Evolutionary conservation across 2,888 invertebrate species (phyloP).

Genomic region (Dysmachus trigonus): DNA sequence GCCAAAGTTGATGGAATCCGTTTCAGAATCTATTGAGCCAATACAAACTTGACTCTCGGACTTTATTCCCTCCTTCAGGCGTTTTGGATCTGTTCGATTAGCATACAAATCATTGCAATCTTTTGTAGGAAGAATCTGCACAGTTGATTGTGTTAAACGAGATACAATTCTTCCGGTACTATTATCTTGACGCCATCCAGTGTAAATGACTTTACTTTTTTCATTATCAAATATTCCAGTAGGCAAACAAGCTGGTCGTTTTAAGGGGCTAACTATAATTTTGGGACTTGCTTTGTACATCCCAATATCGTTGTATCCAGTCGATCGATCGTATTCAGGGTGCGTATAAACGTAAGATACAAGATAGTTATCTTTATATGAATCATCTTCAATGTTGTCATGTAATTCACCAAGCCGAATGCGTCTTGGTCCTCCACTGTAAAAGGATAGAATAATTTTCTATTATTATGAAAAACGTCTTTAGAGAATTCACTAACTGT

Average conservation of each 20-base stretch:
- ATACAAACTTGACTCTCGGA: neutral
- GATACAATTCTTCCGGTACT: neutral
- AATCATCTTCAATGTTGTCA: neutral
- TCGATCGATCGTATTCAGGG: neutral
- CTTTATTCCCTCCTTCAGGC: neutral
- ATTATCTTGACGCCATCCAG: neutral
- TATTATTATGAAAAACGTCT: neutral
- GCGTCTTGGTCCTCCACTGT: neutral
- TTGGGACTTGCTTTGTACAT: slow-evolving; percentile 57
- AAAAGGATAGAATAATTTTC: neutral
- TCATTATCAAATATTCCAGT: neutral
- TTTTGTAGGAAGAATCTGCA: neutral
- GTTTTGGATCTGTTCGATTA: neutral
- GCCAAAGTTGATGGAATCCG: slow-evolving; percentile 64
- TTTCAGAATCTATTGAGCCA: neutral
- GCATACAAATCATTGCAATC: neutral
- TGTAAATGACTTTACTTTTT: neutral
- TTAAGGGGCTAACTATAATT: neutral
- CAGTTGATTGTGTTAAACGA: neutral
- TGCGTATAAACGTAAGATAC: neutral
- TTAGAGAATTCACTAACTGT: neutral
- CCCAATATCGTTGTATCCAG: neutral
- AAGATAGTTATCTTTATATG: neutral
- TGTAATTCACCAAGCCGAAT: neutral
- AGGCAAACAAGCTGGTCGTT: neutral